These are phyloP conservation scores for Cheirogaleus major DNA, from an alignment of 2,797 vertebrate genomes.

Conservation along the genomic window DNA sequence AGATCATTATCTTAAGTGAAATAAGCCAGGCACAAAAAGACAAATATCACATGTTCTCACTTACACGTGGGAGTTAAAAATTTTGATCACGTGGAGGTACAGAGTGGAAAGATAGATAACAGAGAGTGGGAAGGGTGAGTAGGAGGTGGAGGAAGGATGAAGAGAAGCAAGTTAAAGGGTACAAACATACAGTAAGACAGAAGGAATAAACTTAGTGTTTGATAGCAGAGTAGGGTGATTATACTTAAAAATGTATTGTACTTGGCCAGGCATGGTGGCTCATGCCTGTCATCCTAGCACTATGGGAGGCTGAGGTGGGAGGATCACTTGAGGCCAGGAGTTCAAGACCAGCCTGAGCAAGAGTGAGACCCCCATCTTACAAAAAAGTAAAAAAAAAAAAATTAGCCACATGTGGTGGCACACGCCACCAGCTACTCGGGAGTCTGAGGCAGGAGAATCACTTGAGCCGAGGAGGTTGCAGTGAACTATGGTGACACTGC, in stretches of 20 bases:
- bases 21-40: neutral
- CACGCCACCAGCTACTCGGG: too few relatives aligned
- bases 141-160: neutral
- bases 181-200: neutral
- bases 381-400: neutral
- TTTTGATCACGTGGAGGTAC: neutral
- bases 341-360: neutral
- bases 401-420: neutral
- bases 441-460: too few relatives aligned
- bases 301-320: neutral
- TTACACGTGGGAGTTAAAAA: neutral
- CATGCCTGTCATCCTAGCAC: neutral
- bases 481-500: too few relatives aligned
- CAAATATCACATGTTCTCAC: neutral
- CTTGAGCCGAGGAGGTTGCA: too few relatives aligned
- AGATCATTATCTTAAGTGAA: neutral
- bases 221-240: neutral
- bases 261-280: neutral
- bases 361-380: neutral
- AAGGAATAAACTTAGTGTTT: neutral
- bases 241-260: neutral
- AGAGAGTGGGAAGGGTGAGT: neutral
- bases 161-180: neutral
- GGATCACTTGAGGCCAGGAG: neutral
- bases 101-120: neutral